Evolutionary conservation across 1,140 invertebrate genomes (phyloP), one percentile per base, ranked within the genome.

Genomic region (Tetramorium parvispinum): DNA sequence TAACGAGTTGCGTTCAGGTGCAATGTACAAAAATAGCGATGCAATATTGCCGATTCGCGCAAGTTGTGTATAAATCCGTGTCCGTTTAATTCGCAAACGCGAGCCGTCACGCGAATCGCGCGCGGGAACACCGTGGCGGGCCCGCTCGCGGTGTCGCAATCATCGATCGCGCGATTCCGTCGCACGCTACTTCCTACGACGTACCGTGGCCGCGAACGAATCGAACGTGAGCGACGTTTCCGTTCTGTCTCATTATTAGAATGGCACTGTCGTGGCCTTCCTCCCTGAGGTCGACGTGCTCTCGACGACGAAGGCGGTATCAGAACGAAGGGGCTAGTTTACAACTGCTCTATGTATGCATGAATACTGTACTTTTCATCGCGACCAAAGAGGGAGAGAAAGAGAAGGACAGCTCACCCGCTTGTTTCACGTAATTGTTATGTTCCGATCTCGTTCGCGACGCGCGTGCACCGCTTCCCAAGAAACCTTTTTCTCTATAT

Each of bases 351-450:
- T 59, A 63, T 63, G 16, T 55, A 18, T 24, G 8, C 66, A 43
- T 43, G 32, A 59, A 24, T 63, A 73, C 66, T 83, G 24, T 63
- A 61, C 16, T 82, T 82, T 73, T 75, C 49, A 75, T 83, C 13
- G 18, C 10, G 71, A 16, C 57, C 6, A 49, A n/a, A 16, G 13
- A 5, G 57, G 2, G 8, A 71, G 2, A 71, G 65, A 73, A 16
- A 43, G 16, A 32, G 6, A 70, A 13, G 57, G 40, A 46, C n/a
- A 63, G 40, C 13, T 18, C 32, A 66, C 49, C 85, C 51, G 78
- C 78, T 86, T 79, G 76, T 87, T 85, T 85, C 55, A 85, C 16
- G 65, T 85, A 73, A 87, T 87, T 87, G 55, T 87, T 71, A 85
- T 40, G 71, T 85, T 77, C 27, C 46, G 73, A 87, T 85, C 86